Evolutionary conservation across 2,888 invertebrate genomes (phyloP).

Genomic region (Drosophila maculinotata): DNA sequence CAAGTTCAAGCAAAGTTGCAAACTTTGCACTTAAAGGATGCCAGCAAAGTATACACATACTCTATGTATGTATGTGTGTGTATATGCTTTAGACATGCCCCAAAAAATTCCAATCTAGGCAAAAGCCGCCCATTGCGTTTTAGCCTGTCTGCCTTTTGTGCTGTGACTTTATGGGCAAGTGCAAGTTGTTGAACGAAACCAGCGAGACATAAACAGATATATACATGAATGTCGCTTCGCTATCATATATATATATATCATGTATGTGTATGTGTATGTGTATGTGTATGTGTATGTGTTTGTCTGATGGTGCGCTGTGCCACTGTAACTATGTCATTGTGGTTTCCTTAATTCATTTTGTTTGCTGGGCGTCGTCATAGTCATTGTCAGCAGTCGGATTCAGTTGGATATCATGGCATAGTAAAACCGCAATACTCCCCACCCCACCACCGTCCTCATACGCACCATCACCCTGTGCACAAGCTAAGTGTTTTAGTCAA

Average conservation of each 20-base stretch:
- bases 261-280: constrained; percentile 10
- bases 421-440: constrained; percentile 51
- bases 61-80: not conserved
- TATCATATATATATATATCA: constrained; percentile 4
- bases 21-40: constrained; percentile 36
- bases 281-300: constrained; percentile 11
- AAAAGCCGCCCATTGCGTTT: constrained; percentile 14
- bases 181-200: constrained; percentile 40
- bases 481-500: constrained; percentile 11
- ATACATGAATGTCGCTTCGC: constrained; percentile 21
- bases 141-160: constrained; percentile 36
- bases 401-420: constrained; percentile 41
- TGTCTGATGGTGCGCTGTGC: constrained; percentile 39
- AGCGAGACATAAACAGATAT: constrained; percentile 40
- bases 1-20: constrained; percentile 40
- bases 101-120: constrained; percentile 25
- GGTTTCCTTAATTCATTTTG: constrained; percentile 81
- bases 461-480: no score
- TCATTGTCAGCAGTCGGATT: constrained; percentile 60
- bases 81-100: constrained; percentile 9
- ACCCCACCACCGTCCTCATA: not conserved
- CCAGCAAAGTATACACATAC: not conserved
- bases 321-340: constrained; percentile 76
- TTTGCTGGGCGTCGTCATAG: constrained; percentile 67
- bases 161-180: constrained; percentile 45